Evolutionary conservation across 1,140 invertebrate genomes (phyloP).

Genomic region (Radopholus similis): DNA sequence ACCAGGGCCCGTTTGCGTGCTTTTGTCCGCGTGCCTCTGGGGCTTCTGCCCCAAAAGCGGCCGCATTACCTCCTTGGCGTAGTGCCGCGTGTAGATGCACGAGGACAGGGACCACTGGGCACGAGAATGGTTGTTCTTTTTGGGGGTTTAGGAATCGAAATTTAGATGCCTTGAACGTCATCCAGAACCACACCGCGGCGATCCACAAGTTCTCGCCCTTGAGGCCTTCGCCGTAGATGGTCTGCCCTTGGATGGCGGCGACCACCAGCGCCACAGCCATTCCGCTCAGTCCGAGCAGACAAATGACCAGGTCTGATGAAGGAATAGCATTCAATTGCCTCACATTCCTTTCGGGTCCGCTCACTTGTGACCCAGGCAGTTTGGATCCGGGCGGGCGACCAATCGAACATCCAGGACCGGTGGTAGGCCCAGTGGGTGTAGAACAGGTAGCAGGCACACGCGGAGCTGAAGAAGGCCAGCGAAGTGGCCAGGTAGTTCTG

Average conservation of each 20-base stretch:
- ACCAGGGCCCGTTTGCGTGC: conserved; percentile 14
- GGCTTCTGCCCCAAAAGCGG: not conserved
- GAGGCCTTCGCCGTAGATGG: conserved; percentile 22
- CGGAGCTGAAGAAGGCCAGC: conserved; percentile 42
- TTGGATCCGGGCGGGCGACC: conserved; percentile 28
- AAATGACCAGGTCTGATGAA: conserved; percentile 32
- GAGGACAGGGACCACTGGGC: conserved; percentile 46
- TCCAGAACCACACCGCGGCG: conserved; percentile 46
- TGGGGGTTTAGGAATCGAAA: not conserved
- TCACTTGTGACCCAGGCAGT: conserved; percentile 38
- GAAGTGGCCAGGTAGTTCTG: conserved; percentile 44
- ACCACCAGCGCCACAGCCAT: conserved; percentile 40
- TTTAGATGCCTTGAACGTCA: conserved; percentile 36
- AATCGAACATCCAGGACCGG: conserved; percentile 41
- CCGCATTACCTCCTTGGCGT: conserved; percentile 32
- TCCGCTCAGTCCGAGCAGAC: conserved; percentile 38
- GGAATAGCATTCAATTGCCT: not conserved
- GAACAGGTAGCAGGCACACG: conserved; percentile 42
- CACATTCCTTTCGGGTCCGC: conserved; percentile 6
- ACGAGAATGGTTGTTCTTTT: not conserved
- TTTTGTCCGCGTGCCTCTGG: not conserved
- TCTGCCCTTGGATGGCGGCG: conserved; percentile 35
- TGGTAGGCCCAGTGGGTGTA: conserved; percentile 45
- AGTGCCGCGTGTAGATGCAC: conserved; percentile 39
- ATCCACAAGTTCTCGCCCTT: conserved; percentile 44